These are phyloP conservation scores for Oncopeltus fasciatus DNA, from an alignment of 1,140 invertebrate genomes.

Conservation along the genomic window DNA sequence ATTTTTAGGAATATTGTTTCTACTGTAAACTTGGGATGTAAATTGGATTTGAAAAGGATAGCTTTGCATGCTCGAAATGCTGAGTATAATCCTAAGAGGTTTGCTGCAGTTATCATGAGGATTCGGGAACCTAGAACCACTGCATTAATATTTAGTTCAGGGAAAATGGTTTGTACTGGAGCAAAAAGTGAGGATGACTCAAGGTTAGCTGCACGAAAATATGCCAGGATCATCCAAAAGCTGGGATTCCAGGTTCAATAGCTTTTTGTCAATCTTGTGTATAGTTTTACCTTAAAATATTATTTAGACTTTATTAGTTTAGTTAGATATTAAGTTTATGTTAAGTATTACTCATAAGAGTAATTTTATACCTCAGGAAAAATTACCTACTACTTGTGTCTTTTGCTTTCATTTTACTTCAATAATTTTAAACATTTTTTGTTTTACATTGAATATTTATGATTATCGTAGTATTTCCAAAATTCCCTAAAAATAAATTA, in stretches of 20 bases:
- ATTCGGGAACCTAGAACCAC: conserved; percentile 97
- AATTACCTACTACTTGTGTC: no score
- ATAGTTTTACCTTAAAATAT: neutral
- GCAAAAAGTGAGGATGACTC: conserved; percentile 99
- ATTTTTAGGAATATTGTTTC: conserved; percentile 85
- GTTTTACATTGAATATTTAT: no score
- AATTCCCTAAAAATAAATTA: no score
- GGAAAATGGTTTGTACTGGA: conserved; percentile 99
- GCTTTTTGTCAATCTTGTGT: neutral
- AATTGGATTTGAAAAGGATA: conserved; percentile 92
- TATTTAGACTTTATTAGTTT: no score
- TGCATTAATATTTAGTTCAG: conserved; percentile 96
- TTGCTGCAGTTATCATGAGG: conserved; percentile 99
- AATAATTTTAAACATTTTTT: no score
- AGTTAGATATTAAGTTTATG: no score
- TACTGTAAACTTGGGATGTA: conserved; percentile 92
- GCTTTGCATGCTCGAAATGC: conserved; percentile 97
- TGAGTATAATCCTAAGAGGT: conserved; percentile 99
- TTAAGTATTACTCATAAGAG: no score
- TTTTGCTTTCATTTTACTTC: no score
- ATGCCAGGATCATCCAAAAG: conserved; percentile 98
- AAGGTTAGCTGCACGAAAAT: conserved; percentile 90
- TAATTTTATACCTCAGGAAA: no score
- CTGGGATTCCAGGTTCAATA: conserved; percentile 78
- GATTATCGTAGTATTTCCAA: no score